A percentile compares a stretch with the other conserved stretches of the same genome.
Evolutionary conservation across 2,113 vertebrate genomes (phyloP).

Genomic region (Aegotheles bennettii): DNA sequence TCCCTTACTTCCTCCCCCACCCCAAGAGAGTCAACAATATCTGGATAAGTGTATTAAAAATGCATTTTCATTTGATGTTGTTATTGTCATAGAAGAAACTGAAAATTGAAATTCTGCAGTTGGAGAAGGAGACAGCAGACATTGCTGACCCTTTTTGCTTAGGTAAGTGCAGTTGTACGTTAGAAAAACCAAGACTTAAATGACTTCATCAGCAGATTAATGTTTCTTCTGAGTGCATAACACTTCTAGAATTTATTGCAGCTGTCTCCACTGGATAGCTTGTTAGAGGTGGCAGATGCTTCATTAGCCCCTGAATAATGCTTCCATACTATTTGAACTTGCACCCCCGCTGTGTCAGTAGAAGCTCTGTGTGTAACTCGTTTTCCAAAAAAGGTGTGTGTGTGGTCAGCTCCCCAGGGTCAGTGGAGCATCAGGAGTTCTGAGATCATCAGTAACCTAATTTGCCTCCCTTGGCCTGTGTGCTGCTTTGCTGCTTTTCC

Average conservation of each 20-base stretch:
- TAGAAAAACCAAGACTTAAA: background rate
- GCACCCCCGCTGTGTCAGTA: background rate
- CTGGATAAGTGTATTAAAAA: background rate
- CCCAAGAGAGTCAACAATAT: background rate
- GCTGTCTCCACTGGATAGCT: background rate
- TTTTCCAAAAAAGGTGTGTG: background rate
- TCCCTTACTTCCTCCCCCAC: background rate
- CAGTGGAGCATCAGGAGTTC: background rate
- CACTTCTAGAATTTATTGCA: background rate
- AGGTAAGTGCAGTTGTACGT: constrained; percentile 72
- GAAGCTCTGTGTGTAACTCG: accelerated
- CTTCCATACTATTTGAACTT: background rate
- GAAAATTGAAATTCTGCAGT: constrained; percentile 79
- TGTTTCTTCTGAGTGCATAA: background rate
- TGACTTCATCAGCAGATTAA: background rate
- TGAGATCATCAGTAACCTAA: background rate
- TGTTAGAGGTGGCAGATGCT: background rate
- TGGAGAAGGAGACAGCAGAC: constrained; percentile 81
- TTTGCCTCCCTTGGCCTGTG: background rate
- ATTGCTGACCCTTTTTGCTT: constrained; percentile 79
- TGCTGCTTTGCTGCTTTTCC: background rate
- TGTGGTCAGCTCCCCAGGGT: background rate
- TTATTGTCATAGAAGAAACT: constrained; percentile 77
- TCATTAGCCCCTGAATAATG: background rate
- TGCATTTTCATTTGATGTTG: background rate